Evolutionary conservation across 2,113 vertebrate species (phyloP).

Genomic region (Seriola aureovittata): DNA sequence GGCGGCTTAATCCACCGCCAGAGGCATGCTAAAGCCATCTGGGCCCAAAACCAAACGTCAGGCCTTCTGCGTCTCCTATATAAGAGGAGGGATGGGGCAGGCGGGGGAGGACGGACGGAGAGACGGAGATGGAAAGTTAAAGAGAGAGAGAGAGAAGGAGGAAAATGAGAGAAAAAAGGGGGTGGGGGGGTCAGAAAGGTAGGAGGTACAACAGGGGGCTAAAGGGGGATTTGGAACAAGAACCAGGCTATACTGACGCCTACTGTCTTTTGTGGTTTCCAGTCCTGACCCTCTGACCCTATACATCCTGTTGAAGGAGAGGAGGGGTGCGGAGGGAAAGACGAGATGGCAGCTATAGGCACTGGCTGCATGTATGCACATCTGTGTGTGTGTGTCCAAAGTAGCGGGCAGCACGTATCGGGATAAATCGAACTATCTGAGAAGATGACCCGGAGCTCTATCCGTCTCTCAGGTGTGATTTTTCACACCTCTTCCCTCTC

Average conservation of each 20-base stretch:
- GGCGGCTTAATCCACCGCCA: slow-evolving; percentile 77
- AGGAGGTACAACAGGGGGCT: slow-evolving; percentile 52
- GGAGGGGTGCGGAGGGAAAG: slow-evolving; percentile 49
- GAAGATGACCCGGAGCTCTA: slow-evolving; percentile 2
- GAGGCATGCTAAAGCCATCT: slow-evolving; percentile 82
- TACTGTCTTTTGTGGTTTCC: slow-evolving; percentile 78
- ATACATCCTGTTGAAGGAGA: slow-evolving; percentile 76
- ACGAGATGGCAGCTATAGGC: slow-evolving; percentile 72
- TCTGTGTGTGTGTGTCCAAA: slow-evolving; percentile 22
- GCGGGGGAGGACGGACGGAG: slow-evolving; percentile 19
- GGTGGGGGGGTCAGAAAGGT: slow-evolving; percentile 51
- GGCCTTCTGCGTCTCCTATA: slow-evolving; percentile 60
- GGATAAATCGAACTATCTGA: slow-evolving; percentile 28
- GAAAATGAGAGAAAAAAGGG: slow-evolving; percentile 36
- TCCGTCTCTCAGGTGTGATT: slow-evolving; percentile 72
- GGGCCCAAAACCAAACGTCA: slow-evolving; percentile 77
- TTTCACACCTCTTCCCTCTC: slow-evolving; percentile 61
- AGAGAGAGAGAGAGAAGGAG: slow-evolving; percentile 39
- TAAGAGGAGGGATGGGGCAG: slow-evolving; percentile 22
- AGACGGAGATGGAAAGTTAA: slow-evolving; percentile 65
- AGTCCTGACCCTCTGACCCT: slow-evolving; percentile 78
- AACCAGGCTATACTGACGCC: slow-evolving; percentile 74
- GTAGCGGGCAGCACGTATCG: neutral
- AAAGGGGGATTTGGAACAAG: slow-evolving; percentile 66
- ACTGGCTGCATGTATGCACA: slow-evolving; percentile 30